These are phyloP conservation scores for Anoplius nigerrimus DNA, from an alignment of 2,888 invertebrate species.

Conservation along the genomic window DNA sequence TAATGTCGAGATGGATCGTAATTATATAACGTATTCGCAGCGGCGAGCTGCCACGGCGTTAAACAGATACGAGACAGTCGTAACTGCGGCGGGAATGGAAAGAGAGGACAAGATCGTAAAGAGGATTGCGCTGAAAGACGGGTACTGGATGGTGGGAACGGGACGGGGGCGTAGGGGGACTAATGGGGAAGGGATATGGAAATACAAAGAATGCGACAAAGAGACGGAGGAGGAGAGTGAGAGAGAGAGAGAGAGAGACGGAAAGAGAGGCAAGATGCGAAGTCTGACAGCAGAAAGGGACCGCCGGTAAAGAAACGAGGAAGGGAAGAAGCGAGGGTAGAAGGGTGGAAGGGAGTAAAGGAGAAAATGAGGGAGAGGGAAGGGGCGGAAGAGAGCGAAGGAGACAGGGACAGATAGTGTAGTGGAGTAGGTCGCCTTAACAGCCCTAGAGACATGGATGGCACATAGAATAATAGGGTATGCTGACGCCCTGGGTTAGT, in stretches of 20 bases:
- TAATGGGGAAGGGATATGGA: background rate
- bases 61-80: no score
- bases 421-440: constrained; percentile 62
- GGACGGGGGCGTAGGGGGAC: constrained; percentile 31
- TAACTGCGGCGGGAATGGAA: background rate
- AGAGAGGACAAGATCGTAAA: background rate
- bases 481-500: constrained; percentile 56
- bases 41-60: background rate
- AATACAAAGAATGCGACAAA: no score
- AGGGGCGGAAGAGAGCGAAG: constrained; percentile 32
- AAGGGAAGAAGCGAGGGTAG: background rate
- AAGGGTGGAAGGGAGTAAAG: background rate
- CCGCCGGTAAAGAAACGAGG: constrained; percentile 1
- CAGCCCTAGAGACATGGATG: constrained; percentile 65
- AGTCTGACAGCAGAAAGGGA: constrained; percentile 21
- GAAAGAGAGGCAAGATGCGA: constrained; percentile 6
- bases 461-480: constrained; percentile 68
- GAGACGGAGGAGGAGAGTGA: no score
- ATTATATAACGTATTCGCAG: constrained; percentile 57
- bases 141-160: background rate
- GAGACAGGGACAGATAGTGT: constrained; percentile 17
- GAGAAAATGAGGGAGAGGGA: constrained; percentile 7
- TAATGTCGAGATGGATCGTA: constrained; percentile 59
- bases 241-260: no score
- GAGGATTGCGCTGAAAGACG: background rate